A percentile compares a stretch with the other conserved stretches of the same genome.
These are phyloP conservation scores for Nycteola revayana DNA, from an alignment of 2,888 invertebrate species.

Conservation along the genomic window DNA sequence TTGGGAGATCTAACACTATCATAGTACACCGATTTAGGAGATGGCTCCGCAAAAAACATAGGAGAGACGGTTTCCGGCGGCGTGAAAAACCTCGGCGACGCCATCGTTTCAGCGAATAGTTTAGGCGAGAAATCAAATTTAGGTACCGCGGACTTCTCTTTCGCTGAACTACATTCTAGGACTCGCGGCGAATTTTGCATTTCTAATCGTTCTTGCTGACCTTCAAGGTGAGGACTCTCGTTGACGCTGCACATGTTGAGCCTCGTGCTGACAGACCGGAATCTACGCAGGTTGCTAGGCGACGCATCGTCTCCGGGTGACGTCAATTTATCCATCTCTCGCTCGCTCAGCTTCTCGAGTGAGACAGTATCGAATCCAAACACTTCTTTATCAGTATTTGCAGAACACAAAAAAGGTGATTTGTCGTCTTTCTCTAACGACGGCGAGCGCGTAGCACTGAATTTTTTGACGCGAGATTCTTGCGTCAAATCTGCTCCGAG, in stretches of 20 bases:
- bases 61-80: slow-evolving; percentile 72
- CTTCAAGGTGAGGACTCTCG: slow-evolving; percentile 52
- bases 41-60: slow-evolving; percentile 69
- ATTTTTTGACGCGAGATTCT: slow-evolving; percentile 63
- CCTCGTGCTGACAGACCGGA: slow-evolving; percentile 68
- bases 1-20: slow-evolving; percentile 71
- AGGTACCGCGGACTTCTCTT: slow-evolving; percentile 62
- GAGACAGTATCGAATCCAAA: slow-evolving; percentile 66
- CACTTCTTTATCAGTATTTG: slow-evolving; percentile 58
- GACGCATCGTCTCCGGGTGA: slow-evolving; percentile 55
- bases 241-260: slow-evolving; percentile 66
- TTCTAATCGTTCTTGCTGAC: slow-evolving; percentile 58
- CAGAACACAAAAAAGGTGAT: slow-evolving; percentile 61
- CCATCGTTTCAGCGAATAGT: slow-evolving; percentile 58
- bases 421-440: slow-evolving; percentile 79
- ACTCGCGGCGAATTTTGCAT: slow-evolving; percentile 71
- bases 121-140: slow-evolving; percentile 76
- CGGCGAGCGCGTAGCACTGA: slow-evolving; percentile 72
- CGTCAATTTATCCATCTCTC: slow-evolving; percentile 43
- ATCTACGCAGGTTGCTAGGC: slow-evolving; percentile 59
- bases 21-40: slow-evolving; percentile 72
- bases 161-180: slow-evolving; percentile 66
- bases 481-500: slow-evolving; percentile 57
- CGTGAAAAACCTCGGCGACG: slow-evolving; percentile 71
- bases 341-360: slow-evolving; percentile 48